A percentile compares a stretch with the other conserved stretches of the same genome.
These are phyloP conservation scores for Molossus alvarezi DNA, from an alignment of 2,797 vertebrate species.

Conservation along the genomic window DNA sequence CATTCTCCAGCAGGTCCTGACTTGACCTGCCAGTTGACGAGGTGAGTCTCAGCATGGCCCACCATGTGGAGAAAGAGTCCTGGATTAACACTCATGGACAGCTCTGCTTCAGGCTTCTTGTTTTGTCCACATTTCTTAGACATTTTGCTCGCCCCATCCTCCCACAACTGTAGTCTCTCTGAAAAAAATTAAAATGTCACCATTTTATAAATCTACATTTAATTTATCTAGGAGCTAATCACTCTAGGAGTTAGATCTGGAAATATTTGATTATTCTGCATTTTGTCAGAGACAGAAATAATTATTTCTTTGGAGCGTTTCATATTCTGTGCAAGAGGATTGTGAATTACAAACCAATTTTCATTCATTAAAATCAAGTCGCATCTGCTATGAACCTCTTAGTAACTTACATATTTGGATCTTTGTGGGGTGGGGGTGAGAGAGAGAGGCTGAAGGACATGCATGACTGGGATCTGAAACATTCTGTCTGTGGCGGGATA, in stretches of 20 bases:
- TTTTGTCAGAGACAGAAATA: conserved; percentile 33
- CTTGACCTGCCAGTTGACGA: not conserved
- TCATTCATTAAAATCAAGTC: conserved; percentile 53
- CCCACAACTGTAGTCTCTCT: not conserved
- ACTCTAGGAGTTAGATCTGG: conserved; percentile 51
- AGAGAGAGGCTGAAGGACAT: not conserved
- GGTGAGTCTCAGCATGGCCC: not conserved
- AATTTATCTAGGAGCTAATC: conserved; percentile 20
- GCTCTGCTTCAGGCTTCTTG: not conserved
- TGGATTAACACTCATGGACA: not conserved
- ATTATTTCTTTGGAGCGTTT: conserved; percentile 14
- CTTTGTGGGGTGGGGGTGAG: not conserved
- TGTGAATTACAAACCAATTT: conserved; percentile 3
- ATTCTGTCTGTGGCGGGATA: not conserved
- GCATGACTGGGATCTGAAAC: not conserved
- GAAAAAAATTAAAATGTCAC: conserved; percentile 50
- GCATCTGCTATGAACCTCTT: not conserved
- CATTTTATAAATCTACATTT: conserved; percentile 51
- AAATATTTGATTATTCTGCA: conserved; percentile 51
- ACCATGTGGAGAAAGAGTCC: not conserved
- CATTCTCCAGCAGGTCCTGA: not conserved
- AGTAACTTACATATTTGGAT: conserved; percentile 21
- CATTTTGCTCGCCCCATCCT: not conserved
- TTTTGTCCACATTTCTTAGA: conserved; percentile 49
- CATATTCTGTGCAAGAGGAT: not conserved